Evolutionary conservation across 2,113 vertebrate species (phyloP).

Genomic region (Takifugu bimaculatus): DNA sequence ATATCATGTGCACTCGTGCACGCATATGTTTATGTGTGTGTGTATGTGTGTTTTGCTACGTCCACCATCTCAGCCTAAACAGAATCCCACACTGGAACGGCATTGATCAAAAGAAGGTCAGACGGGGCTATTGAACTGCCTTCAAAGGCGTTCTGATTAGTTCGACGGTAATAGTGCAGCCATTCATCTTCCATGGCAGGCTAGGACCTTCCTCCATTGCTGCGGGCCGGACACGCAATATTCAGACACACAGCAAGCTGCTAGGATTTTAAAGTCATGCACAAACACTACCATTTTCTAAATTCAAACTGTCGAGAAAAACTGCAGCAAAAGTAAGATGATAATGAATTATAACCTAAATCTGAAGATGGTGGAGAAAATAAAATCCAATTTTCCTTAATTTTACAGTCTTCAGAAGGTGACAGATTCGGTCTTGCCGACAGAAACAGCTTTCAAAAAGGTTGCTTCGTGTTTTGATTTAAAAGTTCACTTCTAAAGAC

Average conservation of each 20-base stretch:
- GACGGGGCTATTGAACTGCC: slow-evolving; percentile 63
- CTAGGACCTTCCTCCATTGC: slow-evolving; percentile 36
- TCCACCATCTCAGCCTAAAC: slow-evolving; percentile 31
- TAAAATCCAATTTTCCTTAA: too few species aligned
- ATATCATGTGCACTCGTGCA: not conserved
- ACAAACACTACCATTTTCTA: not conserved
- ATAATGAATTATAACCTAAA: too few species aligned
- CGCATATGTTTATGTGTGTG: slow-evolving; percentile 11
- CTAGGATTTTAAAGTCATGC: not conserved
- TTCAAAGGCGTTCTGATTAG: slow-evolving; percentile 68
- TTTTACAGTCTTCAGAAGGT: too few species aligned
- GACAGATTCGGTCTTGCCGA: too few species aligned
- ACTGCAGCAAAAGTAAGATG: not conserved
- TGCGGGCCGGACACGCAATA: slow-evolving; percentile 34
- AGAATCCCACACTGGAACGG: slow-evolving; percentile 54
- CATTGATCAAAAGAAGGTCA: slow-evolving; percentile 69
- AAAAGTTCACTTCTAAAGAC: too few species aligned
- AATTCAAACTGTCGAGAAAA: slow-evolving; percentile 8
- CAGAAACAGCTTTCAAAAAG: too few species aligned
- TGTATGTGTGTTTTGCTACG: slow-evolving; percentile 13
- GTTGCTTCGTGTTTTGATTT: too few species aligned
- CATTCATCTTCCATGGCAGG: slow-evolving; percentile 64
- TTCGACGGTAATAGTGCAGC: slow-evolving; percentile 56
- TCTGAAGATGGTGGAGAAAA: too few species aligned
- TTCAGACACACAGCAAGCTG: slow-evolving; percentile 14